Evolutionary conservation across 2,113 vertebrate species (phyloP), one percentile per base, ranked within the genome.

Genomic region (Rhinoptilus africanus): DNA sequence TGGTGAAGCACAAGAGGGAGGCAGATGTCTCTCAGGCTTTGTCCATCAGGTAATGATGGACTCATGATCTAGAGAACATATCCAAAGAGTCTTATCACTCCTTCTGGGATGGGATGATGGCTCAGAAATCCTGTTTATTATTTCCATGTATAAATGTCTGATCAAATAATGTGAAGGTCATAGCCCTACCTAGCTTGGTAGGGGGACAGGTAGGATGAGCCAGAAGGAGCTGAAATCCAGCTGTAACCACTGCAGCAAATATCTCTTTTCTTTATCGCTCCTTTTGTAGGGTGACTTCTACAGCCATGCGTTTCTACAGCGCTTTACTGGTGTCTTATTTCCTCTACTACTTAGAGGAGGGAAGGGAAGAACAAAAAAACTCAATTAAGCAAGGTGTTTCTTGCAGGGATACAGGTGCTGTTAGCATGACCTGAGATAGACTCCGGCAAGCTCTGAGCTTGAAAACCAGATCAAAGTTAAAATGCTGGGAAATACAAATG

Each of bases 381-480:
- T 37, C 69, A 78, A 3, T 12, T 5, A 47, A 85, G 67, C 67
- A 66, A 74, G 39, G 68, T 95, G 75, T 57, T 97, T 89, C 34
- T 30, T 89, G 85, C 71, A 71, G 85, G 67, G 68, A 79, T 87
- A 76, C 91, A 96, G 73, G 93, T 93, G 93, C 90, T 97, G 92
- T 72, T 93, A 96, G 91, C 76, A 83, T 94, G 85, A 96, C 93
- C 95, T 94, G 97, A 97, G 87, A 96, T 77, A 89, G 53, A 95
- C 66, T 96, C 89, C 24, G 16, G 68, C 88, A 92, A 93, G 60
- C 81, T 92, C 87, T 5, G 3, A 96, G 97, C 83, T 93, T 3
- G 0, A 89, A 96, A 88, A 92, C 72, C 92, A 97, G 97, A 96
- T 98, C 96, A 96, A 97, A 97, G 97, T 62, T 64, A 76, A 95